Base-by-base conservation (phyloP, 1,140 invertebrate genomes). In the Ylistrum balloti region DNA sequence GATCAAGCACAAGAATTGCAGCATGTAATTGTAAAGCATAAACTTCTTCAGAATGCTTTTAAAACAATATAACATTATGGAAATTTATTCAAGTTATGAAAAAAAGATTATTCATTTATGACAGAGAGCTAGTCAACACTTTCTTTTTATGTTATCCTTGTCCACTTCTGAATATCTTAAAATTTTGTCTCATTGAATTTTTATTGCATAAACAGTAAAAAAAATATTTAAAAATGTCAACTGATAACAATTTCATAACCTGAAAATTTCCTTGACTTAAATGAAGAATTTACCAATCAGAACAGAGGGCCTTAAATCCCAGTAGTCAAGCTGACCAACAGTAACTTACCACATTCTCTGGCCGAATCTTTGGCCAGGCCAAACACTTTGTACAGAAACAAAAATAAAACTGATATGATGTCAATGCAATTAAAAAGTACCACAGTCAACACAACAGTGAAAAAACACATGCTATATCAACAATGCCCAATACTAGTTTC, bases 331-430 rank as follows among this genome's bases (percentile, higher is more conserved):
- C 56, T 74, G 56, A 74, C 56, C 56, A 74, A 74, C n/a, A 74
- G n/a, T 74, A 74, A 74, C 56, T 87, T 91, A 90, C 90, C 86
- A 88, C 45, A 38, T 88, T 41, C 86, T 85, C 91, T 88, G 88
- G 91, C 91, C 88, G 33, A 89, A 88, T 91, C 90, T 89, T 93
- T 93, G 34, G 92, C 93, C 33, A 93, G 34, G 74, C 92, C 92
- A 92, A 94, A 92, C 89, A 94, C 93, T 93, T 92, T 85, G 48
- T 56, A 91, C 38, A 56, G 41, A 91, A 93, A 90, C 87, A 89
- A 41, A n/a, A 88, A 91, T 28, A 90, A 89, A 33, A 33, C 9
- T 22, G 22, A n/a, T n/a, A 74, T n/a, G n/a, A n/a, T 28, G 56
- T 74, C 56, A 74, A 17, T n/a, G 28, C 28, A 28, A 22, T 28